phyloP scores from a whole-genome alignment of 2,113 vertebrate genomes.

The Sebastes fasciatus region DNA sequence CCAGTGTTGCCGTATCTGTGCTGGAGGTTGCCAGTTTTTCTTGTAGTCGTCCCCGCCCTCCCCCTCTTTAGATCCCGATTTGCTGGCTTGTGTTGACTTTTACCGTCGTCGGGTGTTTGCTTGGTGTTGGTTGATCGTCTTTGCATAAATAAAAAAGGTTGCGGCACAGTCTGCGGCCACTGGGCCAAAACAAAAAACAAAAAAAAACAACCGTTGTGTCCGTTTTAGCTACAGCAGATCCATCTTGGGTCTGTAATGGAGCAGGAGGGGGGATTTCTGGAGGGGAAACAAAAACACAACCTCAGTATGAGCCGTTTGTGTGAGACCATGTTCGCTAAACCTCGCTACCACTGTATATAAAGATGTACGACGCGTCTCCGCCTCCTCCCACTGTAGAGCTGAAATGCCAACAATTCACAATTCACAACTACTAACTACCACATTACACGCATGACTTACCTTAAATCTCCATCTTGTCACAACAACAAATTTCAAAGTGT shows the following conservation, averaged over 20 bases:
- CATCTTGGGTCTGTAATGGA: slow-evolving; percentile 99
- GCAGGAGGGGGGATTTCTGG: slow-evolving; percentile 98
- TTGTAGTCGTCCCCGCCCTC: not conserved
- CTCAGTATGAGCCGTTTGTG: slow-evolving; percentile 4
- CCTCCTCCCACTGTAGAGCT: too few relatives aligned
- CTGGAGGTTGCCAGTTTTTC: slow-evolving; percentile 78
- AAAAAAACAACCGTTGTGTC: slow-evolving; percentile 80
- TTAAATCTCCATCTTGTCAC: slow-evolving; percentile 99
- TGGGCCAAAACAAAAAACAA: slow-evolving; percentile 77
- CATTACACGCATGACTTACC: slow-evolving; percentile 67
- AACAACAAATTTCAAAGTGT: slow-evolving; percentile 99
- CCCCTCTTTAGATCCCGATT: slow-evolving; percentile 24
- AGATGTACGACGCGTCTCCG: too few relatives aligned
- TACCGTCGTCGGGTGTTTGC: slow-evolving; percentile 67
- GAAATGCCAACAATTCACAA: too few relatives aligned
- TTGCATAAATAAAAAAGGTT: slow-evolving; percentile 87
- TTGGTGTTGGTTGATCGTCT: slow-evolving; percentile 91
- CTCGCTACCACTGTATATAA: not conserved
- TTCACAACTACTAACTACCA: not conserved
- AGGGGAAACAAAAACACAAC: slow-evolving; percentile 62
- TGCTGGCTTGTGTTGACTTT: slow-evolving; percentile 75
- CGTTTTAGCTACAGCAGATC: slow-evolving; percentile 96
- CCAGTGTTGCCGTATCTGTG: slow-evolving; percentile 78
- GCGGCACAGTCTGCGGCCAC: slow-evolving; percentile 80
- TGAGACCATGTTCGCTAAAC: not conserved